Evolutionary conservation across 2,797 vertebrate genomes (phyloP).

Genomic region (Sternotherus odoratus): DNA sequence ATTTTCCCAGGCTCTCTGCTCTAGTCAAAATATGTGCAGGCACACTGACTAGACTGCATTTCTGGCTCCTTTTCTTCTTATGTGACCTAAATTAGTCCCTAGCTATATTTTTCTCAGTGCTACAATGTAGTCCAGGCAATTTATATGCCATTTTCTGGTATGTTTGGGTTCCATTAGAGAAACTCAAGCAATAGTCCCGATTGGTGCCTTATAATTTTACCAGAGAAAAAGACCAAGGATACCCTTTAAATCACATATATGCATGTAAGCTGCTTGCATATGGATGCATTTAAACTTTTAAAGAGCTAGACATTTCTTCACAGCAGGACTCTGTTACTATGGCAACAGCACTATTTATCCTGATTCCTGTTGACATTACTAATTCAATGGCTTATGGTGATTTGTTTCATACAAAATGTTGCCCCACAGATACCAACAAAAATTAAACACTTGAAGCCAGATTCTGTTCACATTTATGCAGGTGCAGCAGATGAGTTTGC

Average conservation of each 20-base stretch:
- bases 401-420: not conserved
- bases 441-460: not conserved
- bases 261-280: constrained; percentile 23
- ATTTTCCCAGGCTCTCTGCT: constrained; percentile 34
- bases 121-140: constrained; percentile 15
- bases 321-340: constrained; percentile 29
- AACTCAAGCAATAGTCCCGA: constrained; percentile 6
- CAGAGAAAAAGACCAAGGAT: constrained; percentile 46
- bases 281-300: constrained; percentile 66
- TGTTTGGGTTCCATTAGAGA: constrained; percentile 55
- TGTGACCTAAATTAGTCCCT: constrained; percentile 47
- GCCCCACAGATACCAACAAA: not conserved
- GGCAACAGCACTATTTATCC: constrained; percentile 20
- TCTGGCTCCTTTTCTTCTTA: constrained; percentile 46
- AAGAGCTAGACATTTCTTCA: constrained; percentile 33
- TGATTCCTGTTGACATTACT: constrained; percentile 44
- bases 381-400: not conserved
- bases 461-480: not conserved
- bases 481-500: not conserved
- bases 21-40: constrained; percentile 40
- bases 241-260: constrained; percentile 44
- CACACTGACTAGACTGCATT: not conserved
- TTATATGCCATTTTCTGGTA: constrained; percentile 31
- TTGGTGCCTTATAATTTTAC: constrained; percentile 41
- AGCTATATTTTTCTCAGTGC: constrained; percentile 12